Evolutionary conservation across 1,140 invertebrate genomes (phyloP).

Genomic region (Drosophila tani): DNA sequence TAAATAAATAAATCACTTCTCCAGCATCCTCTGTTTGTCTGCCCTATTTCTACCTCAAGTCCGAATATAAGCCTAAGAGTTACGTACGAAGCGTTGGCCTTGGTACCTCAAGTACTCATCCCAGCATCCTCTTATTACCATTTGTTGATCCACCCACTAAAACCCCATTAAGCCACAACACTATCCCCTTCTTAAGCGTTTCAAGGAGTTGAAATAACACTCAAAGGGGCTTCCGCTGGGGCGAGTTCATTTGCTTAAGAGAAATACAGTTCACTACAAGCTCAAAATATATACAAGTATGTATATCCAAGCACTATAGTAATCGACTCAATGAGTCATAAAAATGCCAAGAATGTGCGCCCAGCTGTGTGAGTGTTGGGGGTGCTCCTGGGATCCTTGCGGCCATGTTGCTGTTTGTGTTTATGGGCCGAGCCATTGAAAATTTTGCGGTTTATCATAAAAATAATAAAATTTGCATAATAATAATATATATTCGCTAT

Average conservation of each 20-base stretch:
- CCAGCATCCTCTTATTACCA: constrained; percentile 28
- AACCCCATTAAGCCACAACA: constrained; percentile 44
- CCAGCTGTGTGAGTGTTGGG: constrained; percentile 45
- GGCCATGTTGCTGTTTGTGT: constrained; percentile 59
- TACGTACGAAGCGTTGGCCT: background rate
- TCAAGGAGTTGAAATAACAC: constrained; percentile 27
- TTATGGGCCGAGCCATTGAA: constrained; percentile 56
- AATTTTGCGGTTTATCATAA: constrained; percentile 82
- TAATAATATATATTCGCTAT: constrained; percentile 63
- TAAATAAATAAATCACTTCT: constrained; percentile 5
- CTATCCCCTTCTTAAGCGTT: constrained; percentile 31
- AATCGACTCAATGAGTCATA: constrained; percentile 82
- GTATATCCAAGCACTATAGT: constrained; percentile 60
- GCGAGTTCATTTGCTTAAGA: constrained; percentile 71
- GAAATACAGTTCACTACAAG: constrained; percentile 51
- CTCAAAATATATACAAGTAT: constrained; percentile 6
- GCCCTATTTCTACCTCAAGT: background rate
- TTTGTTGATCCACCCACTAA: constrained; percentile 61
- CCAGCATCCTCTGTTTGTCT: background rate
- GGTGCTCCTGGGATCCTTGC: constrained; percentile 17
- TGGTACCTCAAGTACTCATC: background rate
- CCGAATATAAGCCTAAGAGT: background rate
- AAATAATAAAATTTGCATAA: constrained; percentile 83
- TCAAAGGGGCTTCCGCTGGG: constrained; percentile 7
- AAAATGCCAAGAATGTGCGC: constrained; percentile 82